These are phyloP conservation scores for Drosophila emarginata DNA, from an alignment of 2,888 invertebrate genomes.

Conservation along the genomic window DNA sequence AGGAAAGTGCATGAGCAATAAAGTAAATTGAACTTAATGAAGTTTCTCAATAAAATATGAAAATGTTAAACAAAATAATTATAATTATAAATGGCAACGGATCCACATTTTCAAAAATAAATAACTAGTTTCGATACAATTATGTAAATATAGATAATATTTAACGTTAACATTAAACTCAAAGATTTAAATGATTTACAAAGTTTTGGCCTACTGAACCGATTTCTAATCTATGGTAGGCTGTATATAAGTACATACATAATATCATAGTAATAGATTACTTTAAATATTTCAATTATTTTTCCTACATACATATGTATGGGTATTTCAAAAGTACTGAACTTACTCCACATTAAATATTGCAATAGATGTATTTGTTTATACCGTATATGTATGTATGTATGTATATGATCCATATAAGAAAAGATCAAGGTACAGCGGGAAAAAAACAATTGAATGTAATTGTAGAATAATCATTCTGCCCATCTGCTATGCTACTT, in stretches of 20 bases:
- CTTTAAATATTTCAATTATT: conserved; percentile 41
- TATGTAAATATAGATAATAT: too few relatives aligned
- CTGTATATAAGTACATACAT: not conserved
- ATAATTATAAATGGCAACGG: too few relatives aligned
- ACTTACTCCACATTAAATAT: conserved; percentile 56
- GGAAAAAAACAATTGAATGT: conserved; percentile 50
- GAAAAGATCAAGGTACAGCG: conserved; percentile 70
- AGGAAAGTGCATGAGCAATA: not conserved
- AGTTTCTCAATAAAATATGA: too few relatives aligned
- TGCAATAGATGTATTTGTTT: conserved; percentile 28
- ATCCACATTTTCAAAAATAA: too few relatives aligned
- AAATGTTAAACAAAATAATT: too few relatives aligned
- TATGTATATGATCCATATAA: conserved; percentile 24
- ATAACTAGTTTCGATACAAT: too few relatives aligned
- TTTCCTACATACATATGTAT: conserved; percentile 44
- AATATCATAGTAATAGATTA: conserved; percentile 1
- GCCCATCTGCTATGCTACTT: conserved; percentile 28
- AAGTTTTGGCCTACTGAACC: not conserved
- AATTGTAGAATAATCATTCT: conserved; percentile 36
- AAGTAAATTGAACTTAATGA: not conserved
- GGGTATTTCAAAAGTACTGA: conserved; percentile 66
- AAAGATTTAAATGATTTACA: too few relatives aligned
- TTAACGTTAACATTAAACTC: too few relatives aligned
- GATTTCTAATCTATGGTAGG: not conserved
- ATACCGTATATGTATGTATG: conserved; percentile 11